phyloP scores from a whole-genome alignment of 2,113 vertebrate species.

The Podilymbus podiceps region DNA sequence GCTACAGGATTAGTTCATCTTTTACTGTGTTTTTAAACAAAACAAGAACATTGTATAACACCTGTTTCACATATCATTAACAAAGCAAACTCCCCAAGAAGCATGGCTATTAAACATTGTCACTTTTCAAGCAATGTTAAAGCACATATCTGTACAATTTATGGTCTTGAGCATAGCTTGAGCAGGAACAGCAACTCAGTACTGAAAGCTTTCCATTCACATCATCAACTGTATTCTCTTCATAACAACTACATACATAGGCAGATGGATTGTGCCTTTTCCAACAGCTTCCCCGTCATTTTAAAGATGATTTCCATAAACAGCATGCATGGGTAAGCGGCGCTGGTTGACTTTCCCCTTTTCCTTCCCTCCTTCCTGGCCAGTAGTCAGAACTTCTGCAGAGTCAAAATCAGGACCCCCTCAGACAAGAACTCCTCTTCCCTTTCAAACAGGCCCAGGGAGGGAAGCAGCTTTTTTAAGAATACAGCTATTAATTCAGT shows the following conservation, averaged over 20 bases:
- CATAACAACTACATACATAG: neutral
- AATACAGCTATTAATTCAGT: neutral
- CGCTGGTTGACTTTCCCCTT: neutral
- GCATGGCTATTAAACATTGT: neutral
- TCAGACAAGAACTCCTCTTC: neutral
- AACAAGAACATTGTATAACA: neutral
- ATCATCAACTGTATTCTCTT: slow-evolving; percentile 14
- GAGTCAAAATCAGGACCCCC: neutral
- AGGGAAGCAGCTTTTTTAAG: neutral
- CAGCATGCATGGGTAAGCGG: neutral
- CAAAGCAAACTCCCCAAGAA: neutral
- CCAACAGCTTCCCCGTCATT: neutral
- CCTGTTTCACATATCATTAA: neutral
- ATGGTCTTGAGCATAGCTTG: neutral
- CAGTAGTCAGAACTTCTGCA: neutral
- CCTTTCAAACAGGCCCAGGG: neutral
- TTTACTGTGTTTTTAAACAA: neutral
- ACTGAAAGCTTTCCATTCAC: slow-evolving; percentile 13
- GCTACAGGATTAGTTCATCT: neutral
- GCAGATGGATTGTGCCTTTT: neutral
- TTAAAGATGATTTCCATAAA: neutral
- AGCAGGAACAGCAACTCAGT: neutral
- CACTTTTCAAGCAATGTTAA: neutral
- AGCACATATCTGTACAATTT: neutral
- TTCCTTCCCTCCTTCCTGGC: neutral